Percentiles rank a stretch among this genome's conserved stretches.
phyloP scores from a whole-genome alignment of 1,140 invertebrate species.

The Cecropterus lyciades region DNA sequence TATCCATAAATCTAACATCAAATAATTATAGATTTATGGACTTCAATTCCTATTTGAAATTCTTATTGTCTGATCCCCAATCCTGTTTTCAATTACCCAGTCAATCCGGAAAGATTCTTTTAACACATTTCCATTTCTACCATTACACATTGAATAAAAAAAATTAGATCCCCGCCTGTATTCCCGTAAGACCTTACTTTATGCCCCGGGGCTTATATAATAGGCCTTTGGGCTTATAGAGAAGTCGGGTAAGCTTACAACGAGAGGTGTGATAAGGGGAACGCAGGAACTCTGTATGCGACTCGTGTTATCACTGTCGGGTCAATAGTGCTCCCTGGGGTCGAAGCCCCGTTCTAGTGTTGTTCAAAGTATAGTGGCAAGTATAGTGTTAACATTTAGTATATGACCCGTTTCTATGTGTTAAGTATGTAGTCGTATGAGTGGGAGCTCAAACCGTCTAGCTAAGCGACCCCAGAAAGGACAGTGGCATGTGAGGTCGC shows the following conservation, averaged over 20 bases:
- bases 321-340: slow-evolving; percentile 19
- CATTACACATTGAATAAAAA: slow-evolving; percentile 9
- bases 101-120: neutral
- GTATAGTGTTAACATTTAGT: neutral
- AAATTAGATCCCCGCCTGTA: neutral
- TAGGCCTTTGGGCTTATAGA: slow-evolving; percentile 11
- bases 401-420: too few relatives aligned
- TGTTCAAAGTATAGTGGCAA: neutral
- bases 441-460: too few relatives aligned
- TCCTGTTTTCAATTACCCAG: too few relatives aligned
- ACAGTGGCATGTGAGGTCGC: too few relatives aligned
- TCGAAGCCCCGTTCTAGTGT: neutral
- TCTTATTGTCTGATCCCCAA: too few relatives aligned
- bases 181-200: slow-evolving; percentile 4
- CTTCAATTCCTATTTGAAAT: too few relatives aligned
- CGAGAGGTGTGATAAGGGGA: slow-evolving; percentile 20
- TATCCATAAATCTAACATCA: too few relatives aligned
- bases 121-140: neutral
- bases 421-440: too few relatives aligned
- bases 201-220: slow-evolving; percentile 12
- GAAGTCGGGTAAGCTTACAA: slow-evolving; percentile 8
- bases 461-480: too few relatives aligned
- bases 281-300: slow-evolving; percentile 13
- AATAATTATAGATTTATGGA: too few relatives aligned
- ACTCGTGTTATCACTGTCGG: slow-evolving; percentile 19